Evolutionary conservation across 2,888 invertebrate genomes (phyloP).

Genomic region (Andrena haemorrhoa): DNA sequence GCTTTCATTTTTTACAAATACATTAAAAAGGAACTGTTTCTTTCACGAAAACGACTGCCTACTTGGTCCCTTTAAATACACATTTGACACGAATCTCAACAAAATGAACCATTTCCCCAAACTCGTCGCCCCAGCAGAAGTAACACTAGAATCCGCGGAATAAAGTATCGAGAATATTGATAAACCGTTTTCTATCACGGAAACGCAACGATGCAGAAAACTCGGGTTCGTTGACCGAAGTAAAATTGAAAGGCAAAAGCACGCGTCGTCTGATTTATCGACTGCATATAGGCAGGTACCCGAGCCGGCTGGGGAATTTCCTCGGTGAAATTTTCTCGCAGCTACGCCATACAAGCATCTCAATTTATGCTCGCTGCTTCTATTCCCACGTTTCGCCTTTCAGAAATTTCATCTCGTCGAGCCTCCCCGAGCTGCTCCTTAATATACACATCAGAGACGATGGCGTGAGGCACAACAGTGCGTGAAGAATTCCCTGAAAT

Average conservation of each 20-base stretch:
- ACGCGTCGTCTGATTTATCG: constrained; percentile 40
- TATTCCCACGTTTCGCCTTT: constrained; percentile 8
- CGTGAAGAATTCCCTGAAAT: background rate
- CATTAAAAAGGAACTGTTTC: too few relatives aligned
- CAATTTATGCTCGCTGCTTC: constrained; percentile 1
- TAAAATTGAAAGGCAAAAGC: constrained; percentile 48
- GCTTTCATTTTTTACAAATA: too few relatives aligned
- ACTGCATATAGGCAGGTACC: constrained; percentile 4
- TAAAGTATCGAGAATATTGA: constrained; percentile 3
- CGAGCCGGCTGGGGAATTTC: constrained; percentile 21
- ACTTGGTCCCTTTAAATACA: too few relatives aligned
- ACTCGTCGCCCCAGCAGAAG: background rate
- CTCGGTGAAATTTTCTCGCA: constrained; percentile 38
- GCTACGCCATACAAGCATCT: background rate
- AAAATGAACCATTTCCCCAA: too few relatives aligned
- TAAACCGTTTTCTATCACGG: constrained; percentile 33
- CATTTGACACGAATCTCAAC: background rate
- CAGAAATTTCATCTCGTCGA: background rate
- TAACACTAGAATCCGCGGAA: background rate
- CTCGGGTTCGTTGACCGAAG: constrained; percentile 25
- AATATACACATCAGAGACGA: background rate
- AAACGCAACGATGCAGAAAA: constrained; percentile 24
- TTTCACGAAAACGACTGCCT: too few relatives aligned
- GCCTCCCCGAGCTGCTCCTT: background rate
- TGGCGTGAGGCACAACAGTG: background rate